Percentiles rank a stretch among this genome's conserved stretches.
Evolutionary conservation across 2,888 invertebrate genomes (phyloP).

Genomic region (Lasius fuliginosus): DNA sequence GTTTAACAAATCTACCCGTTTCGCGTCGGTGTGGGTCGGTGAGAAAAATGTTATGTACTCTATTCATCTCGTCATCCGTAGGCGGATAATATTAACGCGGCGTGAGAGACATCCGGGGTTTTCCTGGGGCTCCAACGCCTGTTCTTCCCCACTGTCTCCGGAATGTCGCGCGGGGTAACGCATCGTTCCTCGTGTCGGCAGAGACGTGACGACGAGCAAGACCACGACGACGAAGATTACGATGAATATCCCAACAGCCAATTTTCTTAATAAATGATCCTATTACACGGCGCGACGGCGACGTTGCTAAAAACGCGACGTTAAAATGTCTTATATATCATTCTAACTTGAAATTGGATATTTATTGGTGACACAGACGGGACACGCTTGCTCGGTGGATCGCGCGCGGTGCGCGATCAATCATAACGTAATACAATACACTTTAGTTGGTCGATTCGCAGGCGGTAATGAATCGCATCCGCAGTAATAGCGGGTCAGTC

Average conservation of each 20-base stretch:
- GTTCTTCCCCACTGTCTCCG: slow-evolving; percentile 30
- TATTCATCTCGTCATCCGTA: slow-evolving; percentile 62
- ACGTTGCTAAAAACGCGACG: slow-evolving; percentile 80
- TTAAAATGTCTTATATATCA: slow-evolving; percentile 85
- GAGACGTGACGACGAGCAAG: slow-evolving; percentile 61
- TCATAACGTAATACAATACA: slow-evolving; percentile 83
- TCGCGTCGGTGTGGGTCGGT: slow-evolving; percentile 41
- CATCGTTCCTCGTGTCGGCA: slow-evolving; percentile 61
- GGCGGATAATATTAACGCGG: slow-evolving; percentile 40
- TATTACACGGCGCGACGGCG: slow-evolving; percentile 80
- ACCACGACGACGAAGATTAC: slow-evolving; percentile 67
- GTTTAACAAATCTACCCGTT: slow-evolving; percentile 59
- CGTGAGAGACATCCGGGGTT: slow-evolving; percentile 1
- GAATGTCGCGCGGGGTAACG: slow-evolving; percentile 55
- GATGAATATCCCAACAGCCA: slow-evolving; percentile 81
- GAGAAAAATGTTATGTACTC: slow-evolving; percentile 70
- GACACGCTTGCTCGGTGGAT: slow-evolving; percentile 83
- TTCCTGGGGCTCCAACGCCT: not conserved
- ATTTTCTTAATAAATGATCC: slow-evolving; percentile 86
- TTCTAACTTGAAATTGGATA: slow-evolving; percentile 86
- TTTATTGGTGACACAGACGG: slow-evolving; percentile 86
- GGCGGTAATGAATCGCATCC: slow-evolving; percentile 80
- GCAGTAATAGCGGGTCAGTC: slow-evolving; percentile 79
- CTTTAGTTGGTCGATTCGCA: slow-evolving; percentile 65
- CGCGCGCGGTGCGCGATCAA: slow-evolving; percentile 82